Evolutionary conservation across 1,140 invertebrate genomes (phyloP).

Genomic region (Drosophila biarmipes): DNA sequence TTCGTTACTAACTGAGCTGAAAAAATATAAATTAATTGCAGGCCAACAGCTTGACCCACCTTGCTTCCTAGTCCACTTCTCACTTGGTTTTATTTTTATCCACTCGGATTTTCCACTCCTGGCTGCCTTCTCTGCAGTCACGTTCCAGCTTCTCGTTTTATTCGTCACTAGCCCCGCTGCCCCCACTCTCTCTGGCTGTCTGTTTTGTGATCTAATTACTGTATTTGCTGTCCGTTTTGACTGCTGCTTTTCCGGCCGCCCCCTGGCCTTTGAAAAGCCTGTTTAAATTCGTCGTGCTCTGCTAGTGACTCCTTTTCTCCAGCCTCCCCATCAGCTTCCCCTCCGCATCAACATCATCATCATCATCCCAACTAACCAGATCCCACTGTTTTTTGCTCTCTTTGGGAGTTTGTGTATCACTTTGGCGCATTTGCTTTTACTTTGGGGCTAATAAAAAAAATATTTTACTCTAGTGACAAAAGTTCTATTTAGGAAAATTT

Average conservation of each 20-base stretch:
- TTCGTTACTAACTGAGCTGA: background rate
- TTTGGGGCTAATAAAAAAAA: conserved; percentile 41
- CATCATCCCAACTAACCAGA: conserved; percentile 12
- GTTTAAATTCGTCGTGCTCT: conserved; percentile 38
- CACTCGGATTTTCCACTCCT: conserved; percentile 3
- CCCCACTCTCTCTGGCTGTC: conserved; percentile 34
- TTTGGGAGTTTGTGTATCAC: conserved; percentile 42
- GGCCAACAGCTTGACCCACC: conserved; percentile 18
- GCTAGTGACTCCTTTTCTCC: conserved; percentile 16
- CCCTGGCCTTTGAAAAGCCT: conserved; percentile 23
- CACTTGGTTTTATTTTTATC: conserved; percentile 27
- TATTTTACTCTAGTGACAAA: conserved; percentile 5
- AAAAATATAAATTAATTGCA: conserved; percentile 1
- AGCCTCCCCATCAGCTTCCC: background rate
- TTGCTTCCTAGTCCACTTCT: conserved; percentile 38
- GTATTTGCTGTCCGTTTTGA: conserved; percentile 80
- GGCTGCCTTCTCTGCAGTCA: conserved; percentile 49
- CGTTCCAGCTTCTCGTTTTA: conserved; percentile 49
- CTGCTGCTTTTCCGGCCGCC: conserved; percentile 27
- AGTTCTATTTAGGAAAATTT: background rate
- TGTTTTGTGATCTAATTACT: conserved; percentile 80
- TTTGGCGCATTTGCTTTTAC: conserved; percentile 71
- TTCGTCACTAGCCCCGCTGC: conserved; percentile 26
- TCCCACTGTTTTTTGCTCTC: conserved; percentile 16
- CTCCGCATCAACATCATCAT: background rate